Base-by-base conservation (phyloP, 2,113 vertebrate genomes). In the Indicator maculatus region DNA sequence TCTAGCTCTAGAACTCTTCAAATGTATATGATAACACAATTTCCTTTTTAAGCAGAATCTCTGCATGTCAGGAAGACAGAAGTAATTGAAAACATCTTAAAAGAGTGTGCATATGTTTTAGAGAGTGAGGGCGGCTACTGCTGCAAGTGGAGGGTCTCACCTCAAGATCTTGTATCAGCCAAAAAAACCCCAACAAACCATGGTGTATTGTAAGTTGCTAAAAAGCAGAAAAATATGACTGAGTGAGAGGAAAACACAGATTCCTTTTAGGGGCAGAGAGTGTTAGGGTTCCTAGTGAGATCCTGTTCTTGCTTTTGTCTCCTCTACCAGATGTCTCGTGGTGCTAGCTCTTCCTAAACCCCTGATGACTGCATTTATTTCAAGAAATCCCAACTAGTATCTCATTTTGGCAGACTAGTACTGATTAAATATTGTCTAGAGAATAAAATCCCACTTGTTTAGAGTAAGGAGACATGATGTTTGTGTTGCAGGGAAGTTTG, bases 21-120 rank as follows among this genome's bases (percentile, higher is more conserved):
- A 66, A 90, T 21, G n/a, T 15, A 23, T 8, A 36, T 7, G 30
- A 83, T 79, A 82, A 90, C n/a, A 78, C 36, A 27, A 7, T 92
- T 90, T 95, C 63, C 45, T 88, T 76, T 86, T 88, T 76, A 84
- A 90, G 66, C 33, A 82, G 39, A 30, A 63, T 86, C 61, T 70
- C 58, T 59, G 59, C 8, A 0, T 59, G 80, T 81, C 76, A 84
- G 65, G 15, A 80, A 92, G 19, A 69, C 27, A 90, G 53, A 96
- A 93, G 31, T 75, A 90, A 86, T 52, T 81, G 65, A 61, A 94
- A 86, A 84, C n/a, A 59, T 44, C 69, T 88, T 78, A 53, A 5
- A 72, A 84, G 28, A 12, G 53, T 78, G 58, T 75, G 59, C 19
- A 10, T 69, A 41, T 50, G 20, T 83, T 93, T 55, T 30, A 91